These are phyloP conservation scores for Leptinotarsa tumamoca DNA, from an alignment of 2,888 invertebrate species.

Conservation along the genomic window DNA sequence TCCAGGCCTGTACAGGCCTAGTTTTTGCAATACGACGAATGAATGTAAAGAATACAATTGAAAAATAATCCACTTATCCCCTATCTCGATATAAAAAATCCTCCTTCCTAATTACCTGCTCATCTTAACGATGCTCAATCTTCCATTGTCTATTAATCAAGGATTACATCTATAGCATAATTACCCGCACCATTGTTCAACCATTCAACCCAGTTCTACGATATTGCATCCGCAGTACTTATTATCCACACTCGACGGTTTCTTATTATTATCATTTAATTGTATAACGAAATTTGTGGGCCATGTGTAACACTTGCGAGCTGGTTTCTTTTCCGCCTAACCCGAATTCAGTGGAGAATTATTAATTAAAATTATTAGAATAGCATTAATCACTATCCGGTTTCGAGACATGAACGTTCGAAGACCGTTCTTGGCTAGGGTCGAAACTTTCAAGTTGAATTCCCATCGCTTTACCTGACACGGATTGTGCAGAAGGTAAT, in stretches of 20 bases:
- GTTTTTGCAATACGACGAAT: too few relatives aligned
- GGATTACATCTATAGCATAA: not conserved
- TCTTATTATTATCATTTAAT: conserved; percentile 18
- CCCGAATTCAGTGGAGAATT: conserved; percentile 30
- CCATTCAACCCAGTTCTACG: conserved; percentile 22
- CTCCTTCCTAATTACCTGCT: conserved; percentile 3
- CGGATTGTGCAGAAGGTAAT: not conserved
- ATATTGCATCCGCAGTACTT: conserved; percentile 14
- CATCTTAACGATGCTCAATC: not conserved
- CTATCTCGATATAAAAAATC: not conserved
- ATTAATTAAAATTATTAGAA: conserved; percentile 14
- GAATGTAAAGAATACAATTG: too few relatives aligned
- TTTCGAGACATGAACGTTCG: not conserved
- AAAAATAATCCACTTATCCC: not conserved
- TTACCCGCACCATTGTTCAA: conserved; percentile 18
- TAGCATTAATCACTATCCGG: conserved; percentile 5
- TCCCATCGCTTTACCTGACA: not conserved
- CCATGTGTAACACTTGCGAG: conserved; percentile 29
- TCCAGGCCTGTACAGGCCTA: too few relatives aligned
- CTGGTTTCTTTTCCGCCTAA: conserved; percentile 38
- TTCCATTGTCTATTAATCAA: conserved; percentile 7
- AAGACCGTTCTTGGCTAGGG: not conserved
- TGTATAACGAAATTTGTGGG: conserved; percentile 32
- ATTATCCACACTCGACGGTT: conserved; percentile 15
- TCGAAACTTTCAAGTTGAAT: conserved; percentile 3